A percentile compares a stretch with the other conserved stretches of the same genome.
phyloP scores from a whole-genome alignment of 2,113 vertebrate genomes.

The Neomonachus schauinslandi region DNA sequence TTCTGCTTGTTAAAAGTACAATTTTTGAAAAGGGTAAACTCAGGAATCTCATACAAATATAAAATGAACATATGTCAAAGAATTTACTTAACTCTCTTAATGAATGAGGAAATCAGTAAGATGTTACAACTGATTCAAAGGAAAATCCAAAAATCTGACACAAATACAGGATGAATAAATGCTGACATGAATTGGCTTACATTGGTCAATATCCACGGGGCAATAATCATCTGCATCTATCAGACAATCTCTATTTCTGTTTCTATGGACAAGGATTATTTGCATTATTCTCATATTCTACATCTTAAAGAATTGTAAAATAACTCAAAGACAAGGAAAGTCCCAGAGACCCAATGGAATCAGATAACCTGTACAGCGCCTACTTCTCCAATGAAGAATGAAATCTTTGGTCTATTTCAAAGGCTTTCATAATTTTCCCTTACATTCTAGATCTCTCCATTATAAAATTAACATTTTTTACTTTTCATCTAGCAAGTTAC shows the following conservation, averaged over 20 bases:
- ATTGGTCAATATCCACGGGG: neutral
- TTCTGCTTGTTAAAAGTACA: constrained; percentile 23
- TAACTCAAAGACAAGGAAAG: constrained; percentile 30
- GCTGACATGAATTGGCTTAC: constrained; percentile 23
- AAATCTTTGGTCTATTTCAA: constrained; percentile 11
- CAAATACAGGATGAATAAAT: neutral
- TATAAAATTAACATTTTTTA: neutral
- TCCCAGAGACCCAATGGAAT: constrained; percentile 24
- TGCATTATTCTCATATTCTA: neutral
- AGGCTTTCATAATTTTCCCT: neutral
- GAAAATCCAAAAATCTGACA: constrained; percentile 19
- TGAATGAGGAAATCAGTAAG: constrained; percentile 17
- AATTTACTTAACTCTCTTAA: neutral
- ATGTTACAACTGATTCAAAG: constrained; percentile 13
- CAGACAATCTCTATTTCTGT: neutral
- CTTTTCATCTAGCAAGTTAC: neutral
- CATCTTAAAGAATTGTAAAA: neutral
- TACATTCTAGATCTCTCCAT: neutral
- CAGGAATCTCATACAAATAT: neutral
- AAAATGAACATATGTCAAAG: constrained; percentile 9
- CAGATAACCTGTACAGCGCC: neutral
- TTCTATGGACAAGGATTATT: neutral
- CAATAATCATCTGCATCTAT: neutral
- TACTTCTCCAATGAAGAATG: constrained; percentile 31
- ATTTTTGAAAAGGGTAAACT: constrained; percentile 1